Conservation (phyloP, 2,113 vertebrate species). For the Muntiacus muntjak region DNA sequence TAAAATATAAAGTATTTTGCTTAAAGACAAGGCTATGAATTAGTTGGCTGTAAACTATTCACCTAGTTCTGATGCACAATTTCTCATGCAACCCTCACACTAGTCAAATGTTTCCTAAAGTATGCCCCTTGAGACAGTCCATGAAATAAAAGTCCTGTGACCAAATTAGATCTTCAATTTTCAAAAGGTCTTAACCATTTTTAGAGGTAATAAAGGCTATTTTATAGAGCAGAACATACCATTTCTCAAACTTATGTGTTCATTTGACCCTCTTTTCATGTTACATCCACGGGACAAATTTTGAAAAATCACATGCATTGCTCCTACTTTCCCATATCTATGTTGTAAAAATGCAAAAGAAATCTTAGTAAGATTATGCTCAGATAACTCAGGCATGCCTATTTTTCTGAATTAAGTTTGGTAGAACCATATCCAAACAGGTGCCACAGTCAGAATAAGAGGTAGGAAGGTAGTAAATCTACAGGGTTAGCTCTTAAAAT, state of each 20-base stretch:
- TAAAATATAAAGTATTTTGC: background rate
- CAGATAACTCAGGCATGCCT: background rate
- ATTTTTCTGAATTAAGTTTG: background rate
- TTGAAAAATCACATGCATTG: background rate
- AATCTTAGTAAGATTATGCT: background rate
- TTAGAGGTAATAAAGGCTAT: background rate
- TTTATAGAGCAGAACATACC: background rate
- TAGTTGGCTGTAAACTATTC: background rate
- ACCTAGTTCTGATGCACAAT: background rate
- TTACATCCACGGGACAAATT: background rate
- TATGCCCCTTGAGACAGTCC: background rate
- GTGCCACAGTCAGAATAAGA: background rate
- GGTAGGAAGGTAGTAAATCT: background rate
- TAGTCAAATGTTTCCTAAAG: background rate
- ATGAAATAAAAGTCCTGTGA: background rate
- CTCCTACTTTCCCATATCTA: background rate
- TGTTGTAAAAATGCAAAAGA: background rate
- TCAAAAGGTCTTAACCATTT: background rate
- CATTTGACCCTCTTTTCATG: background rate
- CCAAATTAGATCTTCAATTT: background rate
- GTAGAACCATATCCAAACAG: background rate
- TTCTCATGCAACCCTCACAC: background rate
- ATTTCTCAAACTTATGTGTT: background rate
- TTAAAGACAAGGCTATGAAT: background rate
- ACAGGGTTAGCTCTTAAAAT: background rate